Percentiles rank a stretch among this genome's conserved stretches.
These are phyloP conservation scores for Pemphigus obesinymphae DNA, from an alignment of 1,140 invertebrate genomes.

Conservation along the genomic window DNA sequence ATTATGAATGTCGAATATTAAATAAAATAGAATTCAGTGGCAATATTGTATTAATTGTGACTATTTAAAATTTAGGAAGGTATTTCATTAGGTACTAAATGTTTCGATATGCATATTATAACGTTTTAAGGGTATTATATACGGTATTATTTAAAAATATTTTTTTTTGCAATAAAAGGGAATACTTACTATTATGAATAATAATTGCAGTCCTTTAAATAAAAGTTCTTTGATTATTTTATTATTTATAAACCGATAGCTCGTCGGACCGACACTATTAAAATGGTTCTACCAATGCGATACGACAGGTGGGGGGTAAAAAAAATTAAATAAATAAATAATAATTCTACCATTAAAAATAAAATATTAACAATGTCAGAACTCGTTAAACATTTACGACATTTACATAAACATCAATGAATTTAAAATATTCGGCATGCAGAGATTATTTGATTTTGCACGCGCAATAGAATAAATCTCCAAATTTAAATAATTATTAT, in stretches of 20 bases:
- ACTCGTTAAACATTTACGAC: background rate
- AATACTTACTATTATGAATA: too few species aligned
- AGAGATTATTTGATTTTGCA: background rate
- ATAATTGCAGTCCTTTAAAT: background rate
- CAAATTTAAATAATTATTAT: too few species aligned
- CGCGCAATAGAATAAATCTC: background rate
- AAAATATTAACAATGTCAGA: background rate
- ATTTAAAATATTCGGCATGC: background rate
- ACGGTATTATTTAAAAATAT: background rate
- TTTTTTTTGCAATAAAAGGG: background rate
- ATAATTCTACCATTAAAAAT: background rate
- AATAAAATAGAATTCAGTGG: too few species aligned
- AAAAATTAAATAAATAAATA: conserved; percentile 7
- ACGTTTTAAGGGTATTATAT: too few species aligned
- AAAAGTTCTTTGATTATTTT: background rate
- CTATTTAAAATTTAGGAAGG: too few species aligned
- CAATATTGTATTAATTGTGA: too few species aligned
- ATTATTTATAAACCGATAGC: background rate
- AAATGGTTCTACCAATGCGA: conserved; percentile 2
- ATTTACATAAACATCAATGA: background rate
- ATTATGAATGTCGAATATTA: too few species aligned
- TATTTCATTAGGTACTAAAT: too few species aligned
- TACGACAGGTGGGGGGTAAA: background rate
- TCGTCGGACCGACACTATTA: background rate
- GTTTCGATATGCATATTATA: too few species aligned